phyloP scores from a whole-genome alignment of 2,797 vertebrate species.

The Pseudochirops cupreus region DNA sequence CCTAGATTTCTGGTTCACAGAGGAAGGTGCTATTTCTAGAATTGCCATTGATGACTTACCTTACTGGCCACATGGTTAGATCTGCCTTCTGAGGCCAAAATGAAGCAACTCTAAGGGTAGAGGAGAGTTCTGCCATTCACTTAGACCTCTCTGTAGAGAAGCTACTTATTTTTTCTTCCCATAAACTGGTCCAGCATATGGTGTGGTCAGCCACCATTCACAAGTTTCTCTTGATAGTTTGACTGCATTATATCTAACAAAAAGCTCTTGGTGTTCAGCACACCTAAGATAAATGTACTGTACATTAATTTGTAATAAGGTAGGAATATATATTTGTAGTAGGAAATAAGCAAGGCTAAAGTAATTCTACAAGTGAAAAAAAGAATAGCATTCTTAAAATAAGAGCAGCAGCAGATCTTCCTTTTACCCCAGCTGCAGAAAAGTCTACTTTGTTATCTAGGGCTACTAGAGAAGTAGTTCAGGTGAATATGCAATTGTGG shows the following conservation, averaged over 20 bases:
- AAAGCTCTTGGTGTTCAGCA: conserved; percentile 11
- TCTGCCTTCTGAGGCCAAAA: background rate
- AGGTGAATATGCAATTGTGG: background rate
- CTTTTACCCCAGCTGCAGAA: background rate
- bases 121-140: background rate
- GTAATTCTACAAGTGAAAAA: background rate
- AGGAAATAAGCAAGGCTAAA: background rate
- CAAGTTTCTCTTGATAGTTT: conserved; percentile 2
- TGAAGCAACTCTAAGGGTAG: background rate
- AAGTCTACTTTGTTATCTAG: background rate
- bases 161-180: background rate
- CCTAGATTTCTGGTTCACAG: background rate
- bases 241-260: background rate
- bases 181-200: background rate
- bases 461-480: background rate
- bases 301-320: background rate
- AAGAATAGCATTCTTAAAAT: accelerated
- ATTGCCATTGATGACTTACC: background rate
- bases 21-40: background rate
- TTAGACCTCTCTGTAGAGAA: background rate
- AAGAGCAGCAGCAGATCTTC: background rate
- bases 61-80: accelerated
- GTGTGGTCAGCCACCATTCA: background rate
- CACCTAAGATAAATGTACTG: background rate
- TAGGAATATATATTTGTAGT: background rate